Evolutionary conservation across 1,140 invertebrate species (phyloP).

Genomic region (Paracyclopina nana): DNA sequence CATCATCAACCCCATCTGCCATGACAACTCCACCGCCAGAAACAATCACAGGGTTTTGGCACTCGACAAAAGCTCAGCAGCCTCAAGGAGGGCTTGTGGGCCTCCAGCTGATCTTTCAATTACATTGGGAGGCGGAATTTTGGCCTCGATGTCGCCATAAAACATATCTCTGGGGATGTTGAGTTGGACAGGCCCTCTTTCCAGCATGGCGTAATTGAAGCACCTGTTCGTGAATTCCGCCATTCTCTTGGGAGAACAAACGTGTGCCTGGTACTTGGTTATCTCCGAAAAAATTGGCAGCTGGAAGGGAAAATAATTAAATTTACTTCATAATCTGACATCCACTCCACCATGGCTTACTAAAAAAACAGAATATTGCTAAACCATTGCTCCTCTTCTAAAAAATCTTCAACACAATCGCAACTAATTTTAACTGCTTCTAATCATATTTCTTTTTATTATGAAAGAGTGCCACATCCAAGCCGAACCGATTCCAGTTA

Average conservation of each 20-base stretch:
- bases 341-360: too few species aligned
- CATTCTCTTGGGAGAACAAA: constrained; percentile 13
- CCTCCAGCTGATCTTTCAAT: constrained; percentile 13
- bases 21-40: constrained; percentile 15
- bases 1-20: constrained; percentile 6
- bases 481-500: too few species aligned
- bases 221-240: constrained; percentile 12
- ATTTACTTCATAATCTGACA: too few species aligned
- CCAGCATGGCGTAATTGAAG: constrained; percentile 10
- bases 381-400: too few species aligned
- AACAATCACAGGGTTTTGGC: constrained; percentile 4
- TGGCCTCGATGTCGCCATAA: constrained; percentile 5
- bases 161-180: constrained; percentile 15
- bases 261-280: constrained; percentile 13
- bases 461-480: too few species aligned
- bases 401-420: too few species aligned
- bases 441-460: too few species aligned
- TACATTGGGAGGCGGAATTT: background rate
- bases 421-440: too few species aligned
- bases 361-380: too few species aligned
- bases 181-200: constrained; percentile 10
- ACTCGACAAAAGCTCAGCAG: constrained; percentile 1
- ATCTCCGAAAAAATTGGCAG: constrained; percentile 11
- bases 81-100: background rate
- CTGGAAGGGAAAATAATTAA: too few species aligned